Percentiles rank a stretch among this genome's conserved stretches.
Conservation (phyloP, 2,113 vertebrate species). For the Leptosomus discolor region DNA sequence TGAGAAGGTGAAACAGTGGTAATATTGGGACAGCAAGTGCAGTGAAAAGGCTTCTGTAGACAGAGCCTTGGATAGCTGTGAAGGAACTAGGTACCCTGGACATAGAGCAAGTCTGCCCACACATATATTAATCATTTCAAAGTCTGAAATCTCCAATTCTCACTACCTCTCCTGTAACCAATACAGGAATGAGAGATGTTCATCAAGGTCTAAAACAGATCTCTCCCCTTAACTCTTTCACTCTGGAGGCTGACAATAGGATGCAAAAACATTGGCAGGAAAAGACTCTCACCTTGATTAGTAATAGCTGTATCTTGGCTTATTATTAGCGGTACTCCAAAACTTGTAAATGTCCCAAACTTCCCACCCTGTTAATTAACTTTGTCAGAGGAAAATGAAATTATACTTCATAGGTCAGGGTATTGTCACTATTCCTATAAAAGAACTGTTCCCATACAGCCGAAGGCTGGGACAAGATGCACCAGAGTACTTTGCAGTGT, state of each 20-base stretch:
- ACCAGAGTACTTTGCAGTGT: neutral
- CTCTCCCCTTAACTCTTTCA: neutral
- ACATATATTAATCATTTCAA: neutral
- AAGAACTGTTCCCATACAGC: neutral
- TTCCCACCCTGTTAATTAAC: neutral
- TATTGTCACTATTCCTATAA: neutral
- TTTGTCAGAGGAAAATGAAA: neutral
- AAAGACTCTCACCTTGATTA: neutral
- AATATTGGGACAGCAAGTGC: neutral
- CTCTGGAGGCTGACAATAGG: neutral
- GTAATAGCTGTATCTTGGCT: neutral
- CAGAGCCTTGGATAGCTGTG: neutral
- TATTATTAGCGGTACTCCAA: neutral
- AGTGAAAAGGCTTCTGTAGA: neutral
- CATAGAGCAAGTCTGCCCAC: neutral
- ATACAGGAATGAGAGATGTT: neutral
- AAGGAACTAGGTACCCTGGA: neutral
- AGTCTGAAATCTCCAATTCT: neutral
- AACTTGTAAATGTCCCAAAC: neutral
- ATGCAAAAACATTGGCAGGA: neutral
- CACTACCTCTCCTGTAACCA: neutral
- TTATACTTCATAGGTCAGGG: neutral
- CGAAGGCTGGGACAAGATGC: neutral
- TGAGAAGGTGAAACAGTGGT: neutral
- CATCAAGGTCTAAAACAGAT: neutral